phyloP scores from a whole-genome alignment of 2,888 invertebrate genomes.

The Orthosia cruda region DNA sequence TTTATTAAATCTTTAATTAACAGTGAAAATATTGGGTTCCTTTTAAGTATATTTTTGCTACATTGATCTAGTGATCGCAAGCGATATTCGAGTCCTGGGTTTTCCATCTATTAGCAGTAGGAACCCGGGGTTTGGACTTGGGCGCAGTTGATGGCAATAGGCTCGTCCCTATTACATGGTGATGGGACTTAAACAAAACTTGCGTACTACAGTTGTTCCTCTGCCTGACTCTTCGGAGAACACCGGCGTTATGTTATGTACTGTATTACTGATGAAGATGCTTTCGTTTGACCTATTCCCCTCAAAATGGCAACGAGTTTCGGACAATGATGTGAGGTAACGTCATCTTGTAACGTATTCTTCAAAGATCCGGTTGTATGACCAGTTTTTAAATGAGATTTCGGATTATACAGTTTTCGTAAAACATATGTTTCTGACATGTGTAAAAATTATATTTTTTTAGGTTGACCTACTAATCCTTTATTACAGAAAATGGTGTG shows the following conservation, averaged over 20 bases:
- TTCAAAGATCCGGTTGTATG: conserved; percentile 21
- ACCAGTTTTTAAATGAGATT: conserved; percentile 12
- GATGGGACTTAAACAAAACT: too few species aligned
- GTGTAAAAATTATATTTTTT: not conserved
- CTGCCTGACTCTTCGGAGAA: too few species aligned
- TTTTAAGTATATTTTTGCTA: conserved; percentile 1
- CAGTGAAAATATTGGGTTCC: not conserved
- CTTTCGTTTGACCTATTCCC: conserved; percentile 26
- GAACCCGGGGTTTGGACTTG: too few species aligned
- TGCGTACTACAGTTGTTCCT: too few species aligned
- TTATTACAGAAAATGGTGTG: not conserved
- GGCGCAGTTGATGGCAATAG: too few species aligned
- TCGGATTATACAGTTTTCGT: not conserved
- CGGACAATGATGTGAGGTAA: conserved; percentile 3
- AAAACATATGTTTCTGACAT: not conserved
- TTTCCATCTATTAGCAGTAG: too few species aligned
- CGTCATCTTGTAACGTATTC: conserved; percentile 11
- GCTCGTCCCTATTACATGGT: too few species aligned
- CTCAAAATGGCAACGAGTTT: conserved; percentile 7
- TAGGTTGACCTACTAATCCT: not conserved
- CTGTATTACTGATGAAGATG: not conserved
- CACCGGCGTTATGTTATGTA: too few species aligned
- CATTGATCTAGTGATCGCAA: too few species aligned
- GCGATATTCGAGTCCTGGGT: too few species aligned
- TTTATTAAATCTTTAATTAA: not conserved